phyloP scores from a whole-genome alignment of 2,113 vertebrate species.

The Eretmochelys imbricata region DNA sequence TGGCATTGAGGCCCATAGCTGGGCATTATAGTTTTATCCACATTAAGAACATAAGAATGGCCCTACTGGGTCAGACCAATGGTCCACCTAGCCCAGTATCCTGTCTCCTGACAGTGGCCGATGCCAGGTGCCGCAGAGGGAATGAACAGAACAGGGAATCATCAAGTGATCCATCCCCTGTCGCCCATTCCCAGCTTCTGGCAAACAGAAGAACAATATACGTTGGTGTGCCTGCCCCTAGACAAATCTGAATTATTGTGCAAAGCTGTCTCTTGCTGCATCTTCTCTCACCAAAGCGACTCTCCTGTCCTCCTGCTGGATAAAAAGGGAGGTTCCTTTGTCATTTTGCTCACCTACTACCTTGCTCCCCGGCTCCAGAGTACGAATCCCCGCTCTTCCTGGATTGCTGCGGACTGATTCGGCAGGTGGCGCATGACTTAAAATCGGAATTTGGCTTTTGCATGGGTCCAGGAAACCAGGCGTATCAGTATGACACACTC shows the following conservation, averaged over 20 bases:
- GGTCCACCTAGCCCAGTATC: too few species aligned
- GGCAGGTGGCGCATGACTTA: conserved; percentile 1
- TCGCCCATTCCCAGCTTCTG: too few species aligned
- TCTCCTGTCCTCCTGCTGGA: background rate
- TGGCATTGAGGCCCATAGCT: background rate
- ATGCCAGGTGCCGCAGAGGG: too few species aligned
- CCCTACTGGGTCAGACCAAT: too few species aligned
- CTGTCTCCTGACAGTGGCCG: too few species aligned
- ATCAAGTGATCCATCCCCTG: too few species aligned
- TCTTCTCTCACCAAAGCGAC: background rate
- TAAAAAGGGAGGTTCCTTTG: background rate
- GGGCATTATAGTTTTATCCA: background rate
- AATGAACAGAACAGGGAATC: too few species aligned
- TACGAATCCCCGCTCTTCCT: conserved; percentile 27
- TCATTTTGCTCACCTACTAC: background rate
- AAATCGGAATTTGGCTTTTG: conserved; percentile 15
- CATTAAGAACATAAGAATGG: background rate
- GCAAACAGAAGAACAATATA: too few species aligned
- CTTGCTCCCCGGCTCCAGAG: background rate
- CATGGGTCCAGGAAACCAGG: conserved; percentile 24
- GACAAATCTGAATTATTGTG: background rate
- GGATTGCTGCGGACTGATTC: conserved; percentile 34
- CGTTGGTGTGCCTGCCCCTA: background rate
- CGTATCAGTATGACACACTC: conserved; percentile 35
- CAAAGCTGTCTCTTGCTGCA: background rate